Conservation (phyloP, 2,113 vertebrate species). For the Chinchilla lanigera region DNA sequence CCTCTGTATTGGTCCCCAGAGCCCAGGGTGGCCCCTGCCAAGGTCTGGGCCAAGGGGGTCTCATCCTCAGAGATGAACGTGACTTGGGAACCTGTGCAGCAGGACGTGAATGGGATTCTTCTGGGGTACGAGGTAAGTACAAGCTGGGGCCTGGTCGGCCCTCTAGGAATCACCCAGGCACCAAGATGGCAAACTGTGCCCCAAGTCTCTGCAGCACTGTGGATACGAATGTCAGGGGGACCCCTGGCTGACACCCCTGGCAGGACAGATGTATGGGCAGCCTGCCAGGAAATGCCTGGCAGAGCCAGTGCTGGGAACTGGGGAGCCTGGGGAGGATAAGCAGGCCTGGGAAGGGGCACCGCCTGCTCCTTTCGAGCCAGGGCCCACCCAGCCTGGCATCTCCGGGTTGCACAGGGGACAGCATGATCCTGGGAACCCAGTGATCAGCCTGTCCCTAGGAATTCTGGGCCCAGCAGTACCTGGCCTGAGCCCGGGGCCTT, state of each 20-base stretch:
- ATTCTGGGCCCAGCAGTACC: background rate
- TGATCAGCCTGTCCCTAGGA: accelerated
- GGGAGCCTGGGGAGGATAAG: background rate
- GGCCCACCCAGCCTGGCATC: background rate
- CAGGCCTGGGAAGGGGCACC: background rate
- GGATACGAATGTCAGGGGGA: background rate
- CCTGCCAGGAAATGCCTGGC: background rate
- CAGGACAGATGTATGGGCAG: background rate
- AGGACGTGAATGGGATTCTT: conserved; percentile 91
- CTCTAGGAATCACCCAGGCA: background rate
- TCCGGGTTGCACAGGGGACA: background rate
- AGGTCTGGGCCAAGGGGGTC: conserved; percentile 90
- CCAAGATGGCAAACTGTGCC: background rate
- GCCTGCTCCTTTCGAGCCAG: background rate
- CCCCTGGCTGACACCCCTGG: accelerated
- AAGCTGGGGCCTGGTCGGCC: accelerated
- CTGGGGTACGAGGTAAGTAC: conserved; percentile 94
- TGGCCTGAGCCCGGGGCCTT: background rate
- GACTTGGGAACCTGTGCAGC: conserved; percentile 93
- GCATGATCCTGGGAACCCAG: accelerated
- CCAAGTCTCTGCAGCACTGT: background rate
- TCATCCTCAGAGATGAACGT: conserved; percentile 95
- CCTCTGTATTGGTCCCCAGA: conserved; percentile 85
- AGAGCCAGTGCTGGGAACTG: background rate
- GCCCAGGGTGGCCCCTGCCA: conserved; percentile 91